Evolutionary conservation across 2,113 vertebrate species (phyloP).

Genomic region (Saccopteryx leptura): DNA sequence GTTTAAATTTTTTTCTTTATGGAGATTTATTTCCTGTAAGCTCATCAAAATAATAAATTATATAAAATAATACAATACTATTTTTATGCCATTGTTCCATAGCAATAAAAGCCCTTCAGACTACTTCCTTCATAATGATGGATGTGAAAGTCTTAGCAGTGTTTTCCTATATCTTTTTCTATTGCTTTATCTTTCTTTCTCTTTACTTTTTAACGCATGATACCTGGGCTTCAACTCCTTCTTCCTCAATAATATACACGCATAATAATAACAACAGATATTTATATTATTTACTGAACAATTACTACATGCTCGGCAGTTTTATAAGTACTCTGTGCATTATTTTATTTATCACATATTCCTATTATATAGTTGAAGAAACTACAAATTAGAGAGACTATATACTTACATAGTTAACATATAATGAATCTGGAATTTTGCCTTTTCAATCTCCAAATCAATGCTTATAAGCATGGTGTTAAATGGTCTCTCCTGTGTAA

Average conservation of each 20-base stretch:
- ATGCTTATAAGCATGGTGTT: not conserved
- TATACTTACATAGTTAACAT: not conserved
- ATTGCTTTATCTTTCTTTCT: not conserved
- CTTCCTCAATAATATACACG: not conserved
- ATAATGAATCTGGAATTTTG: not conserved
- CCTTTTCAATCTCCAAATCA: not conserved
- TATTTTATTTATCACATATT: not conserved
- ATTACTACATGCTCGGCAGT: not conserved
- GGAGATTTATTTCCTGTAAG: not conserved
- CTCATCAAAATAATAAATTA: not conserved
- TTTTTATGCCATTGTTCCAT: not conserved
- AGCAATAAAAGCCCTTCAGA: not conserved
- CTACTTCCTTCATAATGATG: not conserved
- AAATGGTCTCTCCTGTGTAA: not conserved
- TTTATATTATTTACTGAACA: not conserved
- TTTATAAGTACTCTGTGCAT: not conserved
- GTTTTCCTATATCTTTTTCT: constrained; percentile 26
- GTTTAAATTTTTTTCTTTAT: not conserved
- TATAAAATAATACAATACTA: not conserved
- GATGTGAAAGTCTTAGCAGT: not conserved
- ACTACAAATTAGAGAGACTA: not conserved
- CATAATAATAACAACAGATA: not conserved
- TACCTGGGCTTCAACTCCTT: not conserved
- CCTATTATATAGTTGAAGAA: not conserved
- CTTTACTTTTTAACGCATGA: not conserved